Conservation (phyloP, 2,888 invertebrate genomes). For the Trachelus tabidus region DNA sequence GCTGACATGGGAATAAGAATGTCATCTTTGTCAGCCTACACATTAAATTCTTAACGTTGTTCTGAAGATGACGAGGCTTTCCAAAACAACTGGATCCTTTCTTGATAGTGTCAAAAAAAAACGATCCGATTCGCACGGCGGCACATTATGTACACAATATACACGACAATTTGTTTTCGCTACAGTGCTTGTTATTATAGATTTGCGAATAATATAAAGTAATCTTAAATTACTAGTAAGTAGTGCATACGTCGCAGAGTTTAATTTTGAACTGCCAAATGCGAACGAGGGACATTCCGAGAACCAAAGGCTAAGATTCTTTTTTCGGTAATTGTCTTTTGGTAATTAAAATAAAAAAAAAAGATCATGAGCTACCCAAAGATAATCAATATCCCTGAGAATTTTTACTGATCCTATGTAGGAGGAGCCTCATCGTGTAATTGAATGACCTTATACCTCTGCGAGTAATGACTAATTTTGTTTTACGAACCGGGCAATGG, state of each 20-base stretch:
- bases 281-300: not conserved
- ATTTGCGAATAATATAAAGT: not conserved
- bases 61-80: not conserved
- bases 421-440: not conserved
- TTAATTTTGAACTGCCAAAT: not conserved
- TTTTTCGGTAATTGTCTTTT: not conserved
- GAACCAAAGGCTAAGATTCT: not conserved
- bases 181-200: conserved; percentile 2
- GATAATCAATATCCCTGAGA: not conserved
- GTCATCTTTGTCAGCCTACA: not conserved
- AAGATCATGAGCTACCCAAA: not conserved
- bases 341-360: not conserved
- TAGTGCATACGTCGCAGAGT: not conserved
- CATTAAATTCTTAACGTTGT: not conserved
- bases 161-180: conserved; percentile 30
- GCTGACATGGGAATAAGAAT: not conserved
- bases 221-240: not conserved
- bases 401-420: not conserved
- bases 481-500: not conserved
- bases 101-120: not conserved
- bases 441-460: not conserved
- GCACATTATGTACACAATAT: conserved; percentile 39
- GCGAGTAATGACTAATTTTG: not conserved
- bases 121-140: conserved; percentile 9
- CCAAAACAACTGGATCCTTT: not conserved